A percentile compares a stretch with the other conserved stretches of the same genome.
phyloP scores from a whole-genome alignment of 2,797 vertebrate species.

The Megalops cyprinoides region DNA sequence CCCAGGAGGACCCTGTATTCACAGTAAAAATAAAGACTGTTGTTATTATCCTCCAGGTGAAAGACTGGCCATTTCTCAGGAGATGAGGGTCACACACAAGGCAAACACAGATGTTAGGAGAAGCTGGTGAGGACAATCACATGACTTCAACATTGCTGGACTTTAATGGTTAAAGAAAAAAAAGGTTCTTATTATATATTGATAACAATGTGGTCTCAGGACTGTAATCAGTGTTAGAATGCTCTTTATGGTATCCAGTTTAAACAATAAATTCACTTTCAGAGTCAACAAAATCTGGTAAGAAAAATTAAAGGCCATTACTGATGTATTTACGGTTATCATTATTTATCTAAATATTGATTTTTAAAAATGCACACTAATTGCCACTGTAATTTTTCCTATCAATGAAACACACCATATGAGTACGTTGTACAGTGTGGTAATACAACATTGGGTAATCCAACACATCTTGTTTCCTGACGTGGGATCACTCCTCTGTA shows the following conservation, averaged over 20 bases:
- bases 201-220: not conserved
- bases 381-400: not conserved
- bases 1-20: constrained; percentile 89
- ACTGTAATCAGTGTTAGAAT: not conserved
- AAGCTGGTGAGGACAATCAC: constrained; percentile 9
- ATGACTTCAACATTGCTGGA: not conserved
- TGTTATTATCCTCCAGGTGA: not conserved
- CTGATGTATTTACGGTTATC: not conserved
- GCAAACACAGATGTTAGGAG: constrained; percentile 12
- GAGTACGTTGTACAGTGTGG: not conserved
- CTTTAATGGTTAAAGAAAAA: not conserved
- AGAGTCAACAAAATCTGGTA: too few relatives aligned
- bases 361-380: constrained; percentile 7
- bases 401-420: not conserved
- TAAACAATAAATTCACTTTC: not conserved
- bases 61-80: not conserved
- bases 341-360: too few relatives aligned
- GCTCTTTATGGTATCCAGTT: not conserved
- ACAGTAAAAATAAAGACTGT: constrained; percentile 46
- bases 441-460: too few relatives aligned
- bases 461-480: not conserved
- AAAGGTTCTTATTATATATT: not conserved
- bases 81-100: not conserved
- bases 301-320: not conserved
- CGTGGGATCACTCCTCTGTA: not conserved